A percentile compares a stretch with the other conserved stretches of the same genome.
Conservation (phyloP, 2,888 invertebrate species). For the Chloromyia formosa region DNA sequence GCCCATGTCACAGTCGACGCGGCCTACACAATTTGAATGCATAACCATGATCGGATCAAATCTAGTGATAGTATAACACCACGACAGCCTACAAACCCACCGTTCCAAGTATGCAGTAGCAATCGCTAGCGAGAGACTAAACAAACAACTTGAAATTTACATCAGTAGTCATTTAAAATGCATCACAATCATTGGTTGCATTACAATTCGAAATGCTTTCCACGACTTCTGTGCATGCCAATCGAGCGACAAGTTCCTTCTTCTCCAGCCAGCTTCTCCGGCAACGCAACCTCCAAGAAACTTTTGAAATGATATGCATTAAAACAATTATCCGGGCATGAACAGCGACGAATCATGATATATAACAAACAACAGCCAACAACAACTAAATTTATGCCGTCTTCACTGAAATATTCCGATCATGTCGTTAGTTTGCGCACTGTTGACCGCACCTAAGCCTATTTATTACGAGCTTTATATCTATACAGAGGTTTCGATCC, state of each 20-base stretch:
- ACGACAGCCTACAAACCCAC: too few species aligned
- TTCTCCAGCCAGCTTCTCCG: not conserved
- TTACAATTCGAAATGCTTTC: not conserved
- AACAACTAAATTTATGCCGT: conserved; percentile 25
- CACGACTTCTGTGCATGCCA: conserved; percentile 28
- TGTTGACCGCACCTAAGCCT: conserved; percentile 28
- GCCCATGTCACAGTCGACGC: too few species aligned
- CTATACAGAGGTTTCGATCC: too few species aligned
- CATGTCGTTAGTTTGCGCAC: not conserved
- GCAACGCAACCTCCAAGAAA: not conserved
- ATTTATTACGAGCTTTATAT: not conserved
- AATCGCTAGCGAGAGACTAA: too few species aligned
- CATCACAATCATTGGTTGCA: conserved; percentile 16
- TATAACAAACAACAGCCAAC: not conserved
- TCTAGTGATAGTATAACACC: too few species aligned
- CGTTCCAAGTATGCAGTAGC: too few species aligned
- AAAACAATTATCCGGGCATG: conserved; percentile 20
- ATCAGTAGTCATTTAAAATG: conserved; percentile 27
- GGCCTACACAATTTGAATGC: too few species aligned
- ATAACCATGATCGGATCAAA: too few species aligned
- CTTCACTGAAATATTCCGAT: conserved; percentile 35
- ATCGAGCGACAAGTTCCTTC: conserved; percentile 20
- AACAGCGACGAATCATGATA: not conserved
- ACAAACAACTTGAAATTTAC: not conserved
- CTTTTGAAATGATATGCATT: conserved; percentile 21